A percentile compares a stretch with the other conserved stretches of the same genome.
phyloP scores from a whole-genome alignment of 2,797 vertebrate species.

The Sandelia bainsii region DNA sequence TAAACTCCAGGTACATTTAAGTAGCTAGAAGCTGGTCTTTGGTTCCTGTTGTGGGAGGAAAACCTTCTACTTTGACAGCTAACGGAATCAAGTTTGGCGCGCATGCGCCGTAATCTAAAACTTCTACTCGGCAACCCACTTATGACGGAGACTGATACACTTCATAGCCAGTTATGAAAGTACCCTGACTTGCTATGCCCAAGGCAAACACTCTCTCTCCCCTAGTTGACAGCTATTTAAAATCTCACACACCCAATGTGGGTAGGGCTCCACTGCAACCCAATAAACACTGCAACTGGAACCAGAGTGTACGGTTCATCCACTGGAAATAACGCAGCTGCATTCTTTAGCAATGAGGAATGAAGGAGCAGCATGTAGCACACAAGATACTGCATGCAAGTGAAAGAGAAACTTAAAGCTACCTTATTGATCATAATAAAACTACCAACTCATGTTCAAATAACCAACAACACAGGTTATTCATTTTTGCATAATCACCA shows the following conservation, averaged over 20 bases:
- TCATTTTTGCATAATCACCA: neutral
- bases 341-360: slow-evolving; percentile 66
- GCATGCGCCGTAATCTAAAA: slow-evolving; percentile 65
- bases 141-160: slow-evolving; percentile 28
- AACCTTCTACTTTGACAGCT: slow-evolving; percentile 74
- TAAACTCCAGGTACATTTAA: neutral
- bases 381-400: slow-evolving; percentile 22
- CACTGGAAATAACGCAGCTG: slow-evolving; percentile 80
- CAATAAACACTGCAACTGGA: slow-evolving; percentile 55
- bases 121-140: slow-evolving; percentile 21
- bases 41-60: slow-evolving; percentile 21
- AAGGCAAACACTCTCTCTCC: neutral
- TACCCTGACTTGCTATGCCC: slow-evolving; percentile 27
- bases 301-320: slow-evolving; percentile 57
- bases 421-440: slow-evolving; percentile 5
- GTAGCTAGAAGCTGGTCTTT: neutral
- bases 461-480: neutral
- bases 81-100: slow-evolving; percentile 58
- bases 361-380: slow-evolving; percentile 25
- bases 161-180: slow-evolving; percentile 40
- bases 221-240: slow-evolving; percentile 52
- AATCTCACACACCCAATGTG: slow-evolving; percentile 40
- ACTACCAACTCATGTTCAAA: neutral
- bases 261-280: slow-evolving; percentile 34
- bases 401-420: slow-evolving; percentile 32